Evolutionary conservation across 2,113 vertebrate genomes (phyloP).

Genomic region (Illadopsis cleaveri): DNA sequence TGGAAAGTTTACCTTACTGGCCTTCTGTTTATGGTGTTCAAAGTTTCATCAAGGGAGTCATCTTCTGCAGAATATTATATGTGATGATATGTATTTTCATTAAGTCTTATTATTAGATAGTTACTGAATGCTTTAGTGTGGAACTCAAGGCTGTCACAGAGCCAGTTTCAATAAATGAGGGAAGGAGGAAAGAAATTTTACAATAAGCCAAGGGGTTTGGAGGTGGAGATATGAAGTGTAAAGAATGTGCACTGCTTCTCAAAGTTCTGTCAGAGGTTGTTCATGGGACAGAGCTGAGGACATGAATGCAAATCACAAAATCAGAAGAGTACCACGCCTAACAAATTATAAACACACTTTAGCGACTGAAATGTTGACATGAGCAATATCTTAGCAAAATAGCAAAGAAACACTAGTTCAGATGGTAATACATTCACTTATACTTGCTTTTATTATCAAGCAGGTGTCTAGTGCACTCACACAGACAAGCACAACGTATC

Average conservation of each 20-base stretch:
- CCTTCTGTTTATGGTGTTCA: not conserved
- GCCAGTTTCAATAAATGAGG: not conserved
- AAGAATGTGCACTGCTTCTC: not conserved
- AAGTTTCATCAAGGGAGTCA: not conserved
- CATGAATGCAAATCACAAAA: not conserved
- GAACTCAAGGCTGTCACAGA: not conserved
- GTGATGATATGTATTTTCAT: not conserved
- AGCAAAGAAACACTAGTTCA: not conserved
- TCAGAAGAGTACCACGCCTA: not conserved
- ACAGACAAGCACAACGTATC: not conserved
- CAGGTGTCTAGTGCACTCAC: not conserved
- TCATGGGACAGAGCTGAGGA: not conserved
- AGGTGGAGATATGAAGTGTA: not conserved
- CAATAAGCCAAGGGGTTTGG: not conserved
- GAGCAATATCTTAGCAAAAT: not conserved
- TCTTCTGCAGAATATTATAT: not conserved
- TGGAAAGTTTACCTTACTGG: not conserved
- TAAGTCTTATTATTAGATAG: not conserved
- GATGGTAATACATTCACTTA: not conserved
- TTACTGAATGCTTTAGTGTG: not conserved
- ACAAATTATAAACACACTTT: not conserved
- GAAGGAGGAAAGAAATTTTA: not conserved
- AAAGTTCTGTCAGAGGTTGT: not conserved
- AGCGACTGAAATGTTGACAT: not conserved
- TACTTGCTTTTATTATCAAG: not conserved